Evolutionary conservation across 2,113 vertebrate species (phyloP).

Genomic region (Helogale parvula): DNA sequence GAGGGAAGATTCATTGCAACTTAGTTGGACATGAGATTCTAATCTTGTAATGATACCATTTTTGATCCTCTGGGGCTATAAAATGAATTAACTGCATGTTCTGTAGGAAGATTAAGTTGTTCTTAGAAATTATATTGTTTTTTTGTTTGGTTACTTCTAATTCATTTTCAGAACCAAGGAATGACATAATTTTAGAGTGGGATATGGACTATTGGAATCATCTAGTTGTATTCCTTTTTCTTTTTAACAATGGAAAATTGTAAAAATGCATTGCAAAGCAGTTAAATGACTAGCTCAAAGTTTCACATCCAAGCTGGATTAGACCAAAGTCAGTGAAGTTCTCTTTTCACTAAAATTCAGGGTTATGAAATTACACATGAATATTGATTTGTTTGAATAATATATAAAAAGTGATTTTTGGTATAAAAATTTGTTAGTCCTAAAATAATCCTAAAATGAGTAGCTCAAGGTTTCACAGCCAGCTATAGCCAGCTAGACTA

Average conservation of each 20-base stretch:
- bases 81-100: background rate
- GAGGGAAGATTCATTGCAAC: background rate
- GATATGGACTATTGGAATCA: background rate
- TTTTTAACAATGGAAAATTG: background rate
- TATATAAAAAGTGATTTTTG: background rate
- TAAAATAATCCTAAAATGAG: slow-evolving; percentile 3
- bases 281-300: background rate
- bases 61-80: background rate
- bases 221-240: background rate
- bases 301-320: background rate
- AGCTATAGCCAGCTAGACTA: background rate
- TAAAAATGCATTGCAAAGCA: background rate
- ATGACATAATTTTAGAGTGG: background rate
- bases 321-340: background rate
- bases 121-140: background rate
- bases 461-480: slow-evolving; percentile 1
- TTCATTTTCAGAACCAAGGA: background rate
- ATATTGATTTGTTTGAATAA: background rate
- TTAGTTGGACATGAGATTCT: background rate
- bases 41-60: background rate
- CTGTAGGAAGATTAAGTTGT: background rate
- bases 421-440: background rate
- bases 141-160: slow-evolving; percentile 12
- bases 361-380: background rate
- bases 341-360: background rate